Conservation (phyloP, 2,113 vertebrate genomes). For the Elephantulus edwardii region DNA sequence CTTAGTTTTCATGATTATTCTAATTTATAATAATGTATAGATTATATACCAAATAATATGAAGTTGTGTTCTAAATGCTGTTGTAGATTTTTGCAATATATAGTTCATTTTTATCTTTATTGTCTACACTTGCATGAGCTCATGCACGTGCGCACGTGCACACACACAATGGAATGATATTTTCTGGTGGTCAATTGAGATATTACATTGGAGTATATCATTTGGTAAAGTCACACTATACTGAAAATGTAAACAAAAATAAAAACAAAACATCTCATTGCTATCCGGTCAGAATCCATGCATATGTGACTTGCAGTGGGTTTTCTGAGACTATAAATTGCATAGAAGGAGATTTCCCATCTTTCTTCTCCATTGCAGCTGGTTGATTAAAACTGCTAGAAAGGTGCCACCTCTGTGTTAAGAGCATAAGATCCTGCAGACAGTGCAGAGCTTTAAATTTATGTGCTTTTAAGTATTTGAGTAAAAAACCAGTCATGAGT, state of each 20-base stretch:
- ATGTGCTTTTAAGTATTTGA: slow-evolving; percentile 32
- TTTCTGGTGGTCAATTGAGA: background rate
- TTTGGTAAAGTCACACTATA: background rate
- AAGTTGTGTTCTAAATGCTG: slow-evolving; percentile 23
- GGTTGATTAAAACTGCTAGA: too few species aligned
- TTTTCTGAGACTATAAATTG: too few species aligned
- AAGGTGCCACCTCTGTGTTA: too few species aligned
- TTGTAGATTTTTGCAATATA: slow-evolving; percentile 15
- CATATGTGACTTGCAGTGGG: too few species aligned
- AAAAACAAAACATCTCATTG: too few species aligned
- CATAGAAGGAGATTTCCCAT: too few species aligned
- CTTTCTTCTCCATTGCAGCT: too few species aligned
- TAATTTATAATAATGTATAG: background rate
- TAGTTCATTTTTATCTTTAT: slow-evolving; percentile 18
- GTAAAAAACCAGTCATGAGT: background rate
- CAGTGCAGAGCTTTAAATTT: too few species aligned
- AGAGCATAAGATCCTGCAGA: too few species aligned
- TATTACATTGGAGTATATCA: background rate
- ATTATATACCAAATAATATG: background rate
- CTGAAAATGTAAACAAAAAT: slow-evolving; percentile 10
- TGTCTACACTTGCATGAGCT: background rate
- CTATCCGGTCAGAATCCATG: too few species aligned
- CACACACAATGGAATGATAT: background rate
- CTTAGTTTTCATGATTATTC: slow-evolving; percentile 31
- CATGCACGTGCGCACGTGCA: background rate